phyloP scores from a whole-genome alignment of 2,888 invertebrate genomes.

The Cheilosia urbana region DNA sequence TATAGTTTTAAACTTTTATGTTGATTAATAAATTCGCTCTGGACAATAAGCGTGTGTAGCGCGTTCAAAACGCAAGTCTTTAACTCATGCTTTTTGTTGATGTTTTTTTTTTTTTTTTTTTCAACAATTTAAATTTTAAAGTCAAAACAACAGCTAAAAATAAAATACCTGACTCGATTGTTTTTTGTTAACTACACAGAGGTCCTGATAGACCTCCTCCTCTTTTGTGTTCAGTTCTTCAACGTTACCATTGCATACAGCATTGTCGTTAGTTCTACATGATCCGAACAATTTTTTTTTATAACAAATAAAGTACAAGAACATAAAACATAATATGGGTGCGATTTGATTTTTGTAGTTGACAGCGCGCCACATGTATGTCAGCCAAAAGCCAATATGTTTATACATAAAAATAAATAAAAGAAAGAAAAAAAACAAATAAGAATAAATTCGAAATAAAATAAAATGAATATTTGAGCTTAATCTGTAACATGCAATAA shows the following conservation, averaged over 20 bases:
- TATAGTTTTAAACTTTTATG: not conserved
- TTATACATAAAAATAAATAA: conserved; percentile 74
- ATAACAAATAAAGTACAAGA: conserved; percentile 41
- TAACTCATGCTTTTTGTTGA: conserved; percentile 4
- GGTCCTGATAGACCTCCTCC: conserved; percentile 97
- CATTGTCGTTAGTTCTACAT: conserved; percentile 85
- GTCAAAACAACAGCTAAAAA: conserved; percentile 17
- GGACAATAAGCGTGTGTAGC: conserved; percentile 52
- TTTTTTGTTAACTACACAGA: conserved; percentile 73
- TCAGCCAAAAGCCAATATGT: conserved; percentile 74
- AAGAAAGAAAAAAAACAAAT: conserved; percentile 67
- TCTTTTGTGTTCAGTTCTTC: conserved; percentile 86
- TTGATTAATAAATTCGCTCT: conserved; percentile 43
- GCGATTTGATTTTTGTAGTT: conserved; percentile 57
- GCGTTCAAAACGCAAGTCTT: conserved; percentile 37
- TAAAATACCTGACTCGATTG: conserved; percentile 81
- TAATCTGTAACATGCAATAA: conserved; percentile 33
- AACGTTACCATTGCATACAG: conserved; percentile 83
- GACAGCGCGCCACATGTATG: conserved; percentile 70
- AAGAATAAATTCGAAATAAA: conserved; percentile 54
- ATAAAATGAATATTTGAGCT: conserved; percentile 43
- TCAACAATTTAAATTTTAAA: conserved; percentile 28
- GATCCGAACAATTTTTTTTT: conserved; percentile 30
- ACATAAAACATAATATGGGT: conserved; percentile 65
- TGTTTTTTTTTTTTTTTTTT: conserved; percentile 6